Evolutionary conservation across 1,140 invertebrate species (phyloP).

Genomic region (Pseudomyrmex sp.): DNA sequence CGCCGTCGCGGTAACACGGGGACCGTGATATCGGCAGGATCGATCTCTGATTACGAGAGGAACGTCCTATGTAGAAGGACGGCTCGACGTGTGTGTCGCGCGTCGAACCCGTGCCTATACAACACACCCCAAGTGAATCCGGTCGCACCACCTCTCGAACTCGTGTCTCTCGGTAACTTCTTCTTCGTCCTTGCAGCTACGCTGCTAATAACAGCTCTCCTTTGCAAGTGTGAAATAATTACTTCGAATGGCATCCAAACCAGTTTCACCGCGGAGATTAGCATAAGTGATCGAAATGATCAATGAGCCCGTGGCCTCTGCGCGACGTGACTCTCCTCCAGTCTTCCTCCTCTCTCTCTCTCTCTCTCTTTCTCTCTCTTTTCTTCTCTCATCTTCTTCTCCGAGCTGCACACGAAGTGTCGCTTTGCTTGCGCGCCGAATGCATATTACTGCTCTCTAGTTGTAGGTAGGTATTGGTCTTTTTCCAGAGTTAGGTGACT

Average conservation of each 20-base stretch:
- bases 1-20: constrained; percentile 3
- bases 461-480: constrained; percentile 18
- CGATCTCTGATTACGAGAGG: constrained; percentile 64
- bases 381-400: background rate
- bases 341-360: constrained; percentile 29
- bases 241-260: constrained; percentile 78
- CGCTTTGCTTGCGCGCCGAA: constrained; percentile 27
- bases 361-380: constrained; percentile 24
- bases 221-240: constrained; percentile 83
- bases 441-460: constrained; percentile 57
- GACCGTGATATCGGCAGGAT: constrained; percentile 54
- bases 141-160: background rate
- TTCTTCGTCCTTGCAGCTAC: constrained; percentile 2
- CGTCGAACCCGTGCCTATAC: constrained; percentile 5
- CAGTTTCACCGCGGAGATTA: constrained; percentile 78
- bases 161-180: background rate
- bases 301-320: constrained; percentile 73
- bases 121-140: constrained; percentile 34
- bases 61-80: constrained; percentile 32
- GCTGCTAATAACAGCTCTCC: constrained; percentile 79
- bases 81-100: background rate
- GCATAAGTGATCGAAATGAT: constrained; percentile 83
- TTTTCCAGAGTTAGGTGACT: constrained; percentile 55
- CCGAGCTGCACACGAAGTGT: constrained; percentile 18
- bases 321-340: constrained; percentile 68